A percentile compares a stretch with the other conserved stretches of the same genome.
phyloP scores from a whole-genome alignment of 2,797 vertebrate species.

The Siniperca scherzeri region DNA sequence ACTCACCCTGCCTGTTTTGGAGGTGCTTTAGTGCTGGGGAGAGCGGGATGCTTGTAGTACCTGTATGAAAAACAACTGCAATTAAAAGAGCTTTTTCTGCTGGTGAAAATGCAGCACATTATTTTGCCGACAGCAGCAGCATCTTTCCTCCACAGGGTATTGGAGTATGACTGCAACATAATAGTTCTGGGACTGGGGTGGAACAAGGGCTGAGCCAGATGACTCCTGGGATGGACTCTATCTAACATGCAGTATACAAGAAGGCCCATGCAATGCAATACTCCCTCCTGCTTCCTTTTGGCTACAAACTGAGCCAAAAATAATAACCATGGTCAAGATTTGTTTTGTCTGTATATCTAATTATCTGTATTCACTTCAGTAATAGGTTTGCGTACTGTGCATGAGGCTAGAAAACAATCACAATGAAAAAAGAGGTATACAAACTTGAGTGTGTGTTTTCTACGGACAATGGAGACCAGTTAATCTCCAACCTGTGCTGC shows the following conservation, averaged over 20 bases:
- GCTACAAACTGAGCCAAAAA: conserved; percentile 32
- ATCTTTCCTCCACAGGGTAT: conserved; percentile 71
- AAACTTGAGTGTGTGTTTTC: conserved; percentile 10
- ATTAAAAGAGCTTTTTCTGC: conserved; percentile 86
- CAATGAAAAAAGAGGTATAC: conserved; percentile 9
- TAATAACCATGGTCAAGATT: neutral
- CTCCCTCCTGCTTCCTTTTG: conserved; percentile 47
- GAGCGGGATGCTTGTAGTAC: conserved; percentile 88
- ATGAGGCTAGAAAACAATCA: conserved; percentile 8
- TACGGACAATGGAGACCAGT: conserved; percentile 44
- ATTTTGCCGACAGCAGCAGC: conserved; percentile 83
- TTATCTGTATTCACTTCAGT: conserved; percentile 15
- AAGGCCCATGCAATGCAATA: conserved; percentile 55
- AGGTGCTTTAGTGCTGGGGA: conserved; percentile 90
- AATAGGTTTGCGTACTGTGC: conserved; percentile 6
- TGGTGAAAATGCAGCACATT: conserved; percentile 86
- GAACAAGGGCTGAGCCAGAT: conserved; percentile 66
- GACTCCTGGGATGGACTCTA: conserved; percentile 65
- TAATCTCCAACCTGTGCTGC: conserved; percentile 65
- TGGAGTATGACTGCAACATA: conserved; percentile 76
- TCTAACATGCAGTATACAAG: conserved; percentile 54
- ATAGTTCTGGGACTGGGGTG: conserved; percentile 74
- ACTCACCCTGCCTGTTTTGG: conserved; percentile 91
- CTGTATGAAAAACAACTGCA: conserved; percentile 90
- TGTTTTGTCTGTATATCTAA: conserved; percentile 8